Conservation (phyloP, 2,888 invertebrate species). For the Tupiocoris notatus region DNA sequence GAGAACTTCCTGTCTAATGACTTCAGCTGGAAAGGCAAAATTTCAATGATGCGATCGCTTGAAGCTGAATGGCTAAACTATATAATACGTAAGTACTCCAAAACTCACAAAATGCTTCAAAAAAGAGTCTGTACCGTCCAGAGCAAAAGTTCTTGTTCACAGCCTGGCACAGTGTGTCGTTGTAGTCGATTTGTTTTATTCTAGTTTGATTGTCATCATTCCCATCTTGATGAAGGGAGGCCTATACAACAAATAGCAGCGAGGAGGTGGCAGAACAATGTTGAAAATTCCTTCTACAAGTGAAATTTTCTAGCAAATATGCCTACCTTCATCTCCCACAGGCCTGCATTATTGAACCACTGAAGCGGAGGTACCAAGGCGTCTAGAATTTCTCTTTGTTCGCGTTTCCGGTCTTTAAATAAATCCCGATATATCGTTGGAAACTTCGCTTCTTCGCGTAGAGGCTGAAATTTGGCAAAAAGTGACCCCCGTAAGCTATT, state of each 20-base stretch:
- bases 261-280: too few species aligned
- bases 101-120: constrained; percentile 23
- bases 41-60: too few species aligned
- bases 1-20: constrained; percentile 25
- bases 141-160: constrained; percentile 27
- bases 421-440: constrained; percentile 31
- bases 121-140: constrained; percentile 21
- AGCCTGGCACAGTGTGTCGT: constrained; percentile 24
- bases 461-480: constrained; percentile 1
- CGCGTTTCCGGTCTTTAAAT: constrained; percentile 10
- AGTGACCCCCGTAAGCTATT: too few species aligned
- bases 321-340: constrained; percentile 34
- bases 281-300: too few species aligned
- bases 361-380: constrained; percentile 21
- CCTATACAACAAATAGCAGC: too few species aligned
- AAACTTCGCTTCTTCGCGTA: background rate
- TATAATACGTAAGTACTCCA: background rate
- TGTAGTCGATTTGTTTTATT: constrained; percentile 1
- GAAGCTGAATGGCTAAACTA: too few species aligned
- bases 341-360: constrained; percentile 16
- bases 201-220: background rate
- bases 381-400: constrained; percentile 10
- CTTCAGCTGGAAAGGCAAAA: constrained; percentile 31
- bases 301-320: too few species aligned
- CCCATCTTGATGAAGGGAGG: too few species aligned